phyloP scores from a whole-genome alignment of 2,888 invertebrate species.

The Cyclophora albipunctata region DNA sequence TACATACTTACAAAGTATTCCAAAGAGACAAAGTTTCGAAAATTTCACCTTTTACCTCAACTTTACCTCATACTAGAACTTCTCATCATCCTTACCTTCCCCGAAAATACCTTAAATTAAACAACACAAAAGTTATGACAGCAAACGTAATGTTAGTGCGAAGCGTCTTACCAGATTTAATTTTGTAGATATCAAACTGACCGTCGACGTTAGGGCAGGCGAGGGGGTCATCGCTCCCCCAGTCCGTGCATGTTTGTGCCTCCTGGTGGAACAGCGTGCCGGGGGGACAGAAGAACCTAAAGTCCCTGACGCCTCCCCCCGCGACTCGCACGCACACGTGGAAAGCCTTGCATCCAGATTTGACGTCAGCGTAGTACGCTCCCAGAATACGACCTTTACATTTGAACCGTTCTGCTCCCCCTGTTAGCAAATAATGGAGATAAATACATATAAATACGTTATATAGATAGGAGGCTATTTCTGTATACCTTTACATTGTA shows the following conservation, averaged over 20 bases:
- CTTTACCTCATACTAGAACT: no score
- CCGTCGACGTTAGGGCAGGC: constrained; percentile 91
- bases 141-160: constrained; percentile 49
- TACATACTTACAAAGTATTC: no score
- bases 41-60: no score
- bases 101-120: no score
- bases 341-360: constrained; percentile 91
- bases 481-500: no score
- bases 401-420: constrained; percentile 79
- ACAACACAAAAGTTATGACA: constrained; percentile 13
- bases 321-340: constrained; percentile 91
- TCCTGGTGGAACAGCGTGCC: constrained; percentile 94
- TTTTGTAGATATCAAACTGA: constrained; percentile 89
- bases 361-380: constrained; percentile 91
- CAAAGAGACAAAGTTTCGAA: no score
- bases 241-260: constrained; percentile 93
- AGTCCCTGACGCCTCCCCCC: constrained; percentile 85
- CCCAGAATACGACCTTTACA: constrained; percentile 90
- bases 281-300: constrained; percentile 91
- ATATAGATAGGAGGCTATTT: no score
- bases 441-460: constrained; percentile 2
- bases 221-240: constrained; percentile 84
- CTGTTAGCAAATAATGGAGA: constrained; percentile 23
- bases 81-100: no score
- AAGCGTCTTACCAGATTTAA: constrained; percentile 81